Percentiles rank a stretch among this genome's conserved stretches.
Evolutionary conservation across 2,888 invertebrate species (phyloP).

Genomic region (Carpatolechia fugitivella): DNA sequence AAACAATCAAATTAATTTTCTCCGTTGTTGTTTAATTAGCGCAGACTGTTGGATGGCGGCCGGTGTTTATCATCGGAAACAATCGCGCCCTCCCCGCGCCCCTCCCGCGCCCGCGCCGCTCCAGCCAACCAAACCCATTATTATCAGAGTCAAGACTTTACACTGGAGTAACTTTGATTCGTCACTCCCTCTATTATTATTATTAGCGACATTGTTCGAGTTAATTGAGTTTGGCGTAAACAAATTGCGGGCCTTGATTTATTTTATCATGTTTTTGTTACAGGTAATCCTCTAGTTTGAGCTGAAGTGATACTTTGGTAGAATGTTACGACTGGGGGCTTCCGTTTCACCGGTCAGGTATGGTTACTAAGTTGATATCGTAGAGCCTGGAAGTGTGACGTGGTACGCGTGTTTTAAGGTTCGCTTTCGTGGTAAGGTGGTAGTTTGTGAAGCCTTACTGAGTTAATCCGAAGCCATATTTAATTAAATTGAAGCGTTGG

Average conservation of each 20-base stretch:
- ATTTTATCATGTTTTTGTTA: constrained; percentile 68
- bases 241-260: constrained; percentile 60
- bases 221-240: constrained; percentile 64
- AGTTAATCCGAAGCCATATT: constrained; percentile 77
- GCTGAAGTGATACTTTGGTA: constrained; percentile 17
- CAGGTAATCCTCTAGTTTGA: constrained; percentile 52
- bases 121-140: constrained; percentile 68
- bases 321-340: constrained; percentile 19
- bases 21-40: constrained; percentile 78
- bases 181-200: constrained; percentile 72
- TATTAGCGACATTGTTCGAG: constrained; percentile 68
- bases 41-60: constrained; percentile 71
- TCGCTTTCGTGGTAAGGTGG: constrained; percentile 42
- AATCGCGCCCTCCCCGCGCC: constrained; percentile 55
- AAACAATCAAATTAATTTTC: constrained; percentile 78
- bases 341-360: constrained; percentile 25
- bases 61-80: constrained; percentile 77
- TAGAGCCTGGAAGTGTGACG: neutral
- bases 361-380: constrained; percentile 9
- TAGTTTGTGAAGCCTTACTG: constrained; percentile 70
- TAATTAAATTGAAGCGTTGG: constrained; percentile 74
- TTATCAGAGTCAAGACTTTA: constrained; percentile 74
- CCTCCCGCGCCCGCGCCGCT: constrained; percentile 30
- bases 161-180: constrained; percentile 73
- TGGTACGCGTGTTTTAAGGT: neutral